Base-by-base conservation (phyloP, 2,113 vertebrate species). In the Condylura cristata region DNA sequence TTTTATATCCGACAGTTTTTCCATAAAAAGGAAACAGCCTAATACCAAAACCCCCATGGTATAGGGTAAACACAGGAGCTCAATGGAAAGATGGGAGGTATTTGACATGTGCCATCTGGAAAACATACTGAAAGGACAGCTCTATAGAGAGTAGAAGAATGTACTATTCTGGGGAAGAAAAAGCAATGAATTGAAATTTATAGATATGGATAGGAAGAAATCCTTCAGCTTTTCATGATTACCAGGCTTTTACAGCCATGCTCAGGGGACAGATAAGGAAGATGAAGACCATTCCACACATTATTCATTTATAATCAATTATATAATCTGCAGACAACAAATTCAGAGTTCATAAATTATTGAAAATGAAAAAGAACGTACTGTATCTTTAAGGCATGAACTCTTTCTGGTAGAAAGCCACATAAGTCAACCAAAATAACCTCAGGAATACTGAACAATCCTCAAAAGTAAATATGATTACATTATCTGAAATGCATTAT, bases 301-400 rank as follows among this genome's bases (percentile, higher is more conserved):
- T 83, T 70, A 92, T 44, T 95, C 61, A 80, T 83, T 82, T 91
- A 86, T 44, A 93, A 87, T 93, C 56, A 85, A 70, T 65, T 86
- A 84, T 71, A 26, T 83, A 85, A 65, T 71, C 37, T 94, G 17
- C 32, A 72, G 75, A 65, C 53, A 63, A 72, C 10, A 41, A 58
- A 72, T 4, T 39, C 26, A 70, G 41, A 75, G 37, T 63, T 80
- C 58, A 76, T 92, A 37, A 94, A 90, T 92, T 71, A 95, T 71
- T 90, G 41, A 78, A 72, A n/a, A 78, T 34, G 14, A 18, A 72
- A 92, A 95, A 74, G 34, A 68, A 82, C 48, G 3, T 6, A 65
- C 28, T 56, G 0, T n/a, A 34, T 60, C 11, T 89, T 39, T 44
- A 60, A 74, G 53, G 32, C 8, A 74, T 78, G 39, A 71, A 17